Base-by-base conservation (phyloP, 2,797 vertebrate species). In the Streptopelia turtur region DNA sequence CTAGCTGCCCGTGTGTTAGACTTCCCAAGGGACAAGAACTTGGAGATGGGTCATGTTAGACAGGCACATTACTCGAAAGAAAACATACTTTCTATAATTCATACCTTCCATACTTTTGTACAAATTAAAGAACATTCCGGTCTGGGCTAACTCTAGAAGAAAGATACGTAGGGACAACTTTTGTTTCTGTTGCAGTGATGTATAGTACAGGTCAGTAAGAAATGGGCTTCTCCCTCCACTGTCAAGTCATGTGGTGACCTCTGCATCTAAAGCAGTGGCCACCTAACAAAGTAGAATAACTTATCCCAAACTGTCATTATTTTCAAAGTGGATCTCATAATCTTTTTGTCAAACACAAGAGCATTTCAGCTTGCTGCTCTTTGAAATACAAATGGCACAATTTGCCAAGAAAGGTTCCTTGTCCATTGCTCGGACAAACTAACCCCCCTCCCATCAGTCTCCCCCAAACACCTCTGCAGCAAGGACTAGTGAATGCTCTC, bases 361-460 rank as follows among this genome's bases (percentile, higher is more conserved):
- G 4, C 28, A 43, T 74, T 65, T 28, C 16, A 78, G 15, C 17
- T 75, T 81, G 13, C 30, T 88, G 55, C 37, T 6, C 3, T 43
- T 77, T 80, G 31, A 87, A 89, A 92, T 35, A 56, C n/a, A 74
- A 59, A 50, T 9, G 15, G n/a, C 41, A 68, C 31, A 30, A 60
- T 55, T 41, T 27, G 65, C 22, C 1, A 6, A 68, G 15, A 47
- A 83, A 92, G 5, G 13, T 65, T 78, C n/a, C 9, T 66, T 72
- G 7, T 41, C 9, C 15, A 2, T 23, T 57, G 6, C 10, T 78
- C 28, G 10, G 22, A 43, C 5, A 75, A 75, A 53, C 64, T 35
- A 70, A 6, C 1, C 9, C 1, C 9, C 5, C 3, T 11, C 2
- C 13, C 7, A 63, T 35, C 4, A 23, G 4, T 5, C 2, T 80